Evolutionary conservation across 1,140 invertebrate species (phyloP).

Genomic region (Steinernema khuongi): DNA sequence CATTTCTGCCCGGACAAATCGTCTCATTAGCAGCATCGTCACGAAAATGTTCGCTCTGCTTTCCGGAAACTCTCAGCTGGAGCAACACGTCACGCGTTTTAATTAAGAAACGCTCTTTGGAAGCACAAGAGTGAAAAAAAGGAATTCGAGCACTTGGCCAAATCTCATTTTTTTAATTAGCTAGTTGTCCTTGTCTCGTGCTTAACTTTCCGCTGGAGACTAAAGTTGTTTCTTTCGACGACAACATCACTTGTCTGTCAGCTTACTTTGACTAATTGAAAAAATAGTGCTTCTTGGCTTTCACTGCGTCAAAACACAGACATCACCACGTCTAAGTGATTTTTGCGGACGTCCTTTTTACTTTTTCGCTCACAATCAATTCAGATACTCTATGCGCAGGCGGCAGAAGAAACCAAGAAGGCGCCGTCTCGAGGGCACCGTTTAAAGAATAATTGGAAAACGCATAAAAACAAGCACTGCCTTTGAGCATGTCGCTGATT

Average conservation of each 20-base stretch:
- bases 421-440: slow-evolving; percentile 9
- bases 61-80: background rate
- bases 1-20: background rate
- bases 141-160: background rate
- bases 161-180: background rate
- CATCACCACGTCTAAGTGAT: background rate
- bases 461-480: slow-evolving; percentile 27
- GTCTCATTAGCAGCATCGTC: background rate
- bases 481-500: slow-evolving; percentile 25
- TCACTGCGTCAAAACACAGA: background rate
- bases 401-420: background rate
- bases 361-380: background rate
- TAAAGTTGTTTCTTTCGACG: too few relatives aligned
- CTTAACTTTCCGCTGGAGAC: too few relatives aligned
- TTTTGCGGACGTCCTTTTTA: background rate
- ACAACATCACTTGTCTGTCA: background rate
- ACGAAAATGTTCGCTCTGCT: background rate
- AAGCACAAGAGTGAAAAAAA: background rate
- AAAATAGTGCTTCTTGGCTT: background rate
- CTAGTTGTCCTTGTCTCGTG: background rate
- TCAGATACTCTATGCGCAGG: background rate
- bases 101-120: slow-evolving; percentile 1
- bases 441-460: slow-evolving; percentile 21
- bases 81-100: background rate
- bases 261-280: slow-evolving; percentile 5